Evolutionary conservation across 2,113 vertebrate genomes (phyloP).

Genomic region (Protobothrops mucrosquamatus): DNA sequence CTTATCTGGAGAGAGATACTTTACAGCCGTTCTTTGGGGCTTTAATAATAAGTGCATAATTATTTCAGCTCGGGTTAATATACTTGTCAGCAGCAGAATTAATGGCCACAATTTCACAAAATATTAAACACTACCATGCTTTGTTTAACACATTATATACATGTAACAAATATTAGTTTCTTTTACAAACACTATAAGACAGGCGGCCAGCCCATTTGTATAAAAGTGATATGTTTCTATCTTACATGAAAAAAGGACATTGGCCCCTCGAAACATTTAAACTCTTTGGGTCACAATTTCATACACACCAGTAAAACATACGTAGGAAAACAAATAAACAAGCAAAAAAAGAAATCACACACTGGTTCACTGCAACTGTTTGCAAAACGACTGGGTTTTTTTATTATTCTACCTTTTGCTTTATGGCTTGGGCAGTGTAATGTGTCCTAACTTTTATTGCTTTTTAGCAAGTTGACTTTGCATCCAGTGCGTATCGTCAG

Average conservation of each 20-base stretch:
- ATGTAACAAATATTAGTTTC: slow-evolving; percentile 7
- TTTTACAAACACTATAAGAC: background rate
- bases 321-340: background rate
- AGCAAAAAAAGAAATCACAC: background rate
- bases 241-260: slow-evolving; percentile 17
- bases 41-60: slow-evolving; percentile 79
- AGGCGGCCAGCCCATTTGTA: slow-evolving; percentile 1
- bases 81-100: slow-evolving; percentile 83
- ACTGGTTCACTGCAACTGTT: background rate
- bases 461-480: background rate
- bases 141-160: slow-evolving; percentile 50
- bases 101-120: slow-evolving; percentile 92
- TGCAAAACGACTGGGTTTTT: background rate
- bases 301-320: background rate
- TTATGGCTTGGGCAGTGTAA: background rate
- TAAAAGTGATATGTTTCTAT: background rate
- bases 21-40: slow-evolving; percentile 75
- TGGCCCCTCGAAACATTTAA: background rate
- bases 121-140: slow-evolving; percentile 80
- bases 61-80: slow-evolving; percentile 88
- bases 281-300: background rate
- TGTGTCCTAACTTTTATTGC: background rate
- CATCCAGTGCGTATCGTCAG: background rate
- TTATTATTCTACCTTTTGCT: background rate
- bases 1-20: slow-evolving; percentile 72